Conservation (phyloP, 2,113 vertebrate species). For the Lathamus discolor region DNA sequence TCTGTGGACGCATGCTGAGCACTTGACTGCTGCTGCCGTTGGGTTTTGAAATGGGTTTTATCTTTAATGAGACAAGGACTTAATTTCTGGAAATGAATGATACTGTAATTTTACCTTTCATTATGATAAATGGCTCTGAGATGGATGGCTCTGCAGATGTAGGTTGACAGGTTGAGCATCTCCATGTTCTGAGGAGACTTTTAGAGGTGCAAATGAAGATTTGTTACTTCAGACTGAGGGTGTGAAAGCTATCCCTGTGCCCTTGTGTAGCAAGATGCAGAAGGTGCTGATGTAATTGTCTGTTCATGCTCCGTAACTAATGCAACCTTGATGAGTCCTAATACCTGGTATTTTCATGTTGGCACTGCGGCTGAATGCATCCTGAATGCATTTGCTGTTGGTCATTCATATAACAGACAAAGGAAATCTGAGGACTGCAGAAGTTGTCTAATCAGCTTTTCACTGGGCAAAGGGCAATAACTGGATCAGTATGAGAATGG, state of each 20-base stretch:
- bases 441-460: slow-evolving; percentile 6
- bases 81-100: slow-evolving; percentile 23
- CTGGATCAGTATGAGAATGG: neutral
- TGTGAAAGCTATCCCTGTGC: neutral
- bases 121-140: slow-evolving; percentile 23
- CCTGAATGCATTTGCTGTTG: slow-evolving; percentile 3
- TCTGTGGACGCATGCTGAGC: neutral
- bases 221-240: neutral
- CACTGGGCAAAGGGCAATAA: neutral
- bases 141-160: neutral
- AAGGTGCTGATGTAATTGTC: slow-evolving; percentile 30
- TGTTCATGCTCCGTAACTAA: neutral
- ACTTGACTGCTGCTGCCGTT: neutral
- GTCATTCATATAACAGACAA: neutral
- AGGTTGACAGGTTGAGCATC: slow-evolving; percentile 29
- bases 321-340: neutral
- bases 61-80: slow-evolving; percentile 28
- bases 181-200: neutral
- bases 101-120: slow-evolving; percentile 47
- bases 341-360: slow-evolving; percentile 11
- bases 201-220: slow-evolving; percentile 25
- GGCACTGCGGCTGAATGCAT: neutral
- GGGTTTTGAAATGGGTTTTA: neutral
- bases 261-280: neutral
- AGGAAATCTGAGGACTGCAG: neutral